phyloP scores from a whole-genome alignment of 2,113 vertebrate species.

The pig (Sus scrofa) region T2T-Sscrofa CM000814.6:76982001-76982500 shows the following conservation, averaged over 20 bases:
- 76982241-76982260: background rate
- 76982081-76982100: background rate
- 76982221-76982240: background rate
- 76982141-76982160: background rate
- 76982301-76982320: background rate
- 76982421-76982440: background rate
- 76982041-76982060: background rate
- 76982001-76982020: background rate
- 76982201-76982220: background rate
- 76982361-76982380: background rate
- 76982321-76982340: background rate
- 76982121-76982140: background rate
- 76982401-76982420: background rate
- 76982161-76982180: background rate
- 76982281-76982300: background rate
- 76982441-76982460: background rate
- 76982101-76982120: background rate
- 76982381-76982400: background rate
- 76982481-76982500: background rate
- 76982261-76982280: background rate
- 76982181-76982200: background rate
- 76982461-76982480: background rate
- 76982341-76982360: background rate
- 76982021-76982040: background rate
- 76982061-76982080: background rate